phyloP scores from a whole-genome alignment of 2,113 vertebrate species.

The Myodes glareolus region DNA sequence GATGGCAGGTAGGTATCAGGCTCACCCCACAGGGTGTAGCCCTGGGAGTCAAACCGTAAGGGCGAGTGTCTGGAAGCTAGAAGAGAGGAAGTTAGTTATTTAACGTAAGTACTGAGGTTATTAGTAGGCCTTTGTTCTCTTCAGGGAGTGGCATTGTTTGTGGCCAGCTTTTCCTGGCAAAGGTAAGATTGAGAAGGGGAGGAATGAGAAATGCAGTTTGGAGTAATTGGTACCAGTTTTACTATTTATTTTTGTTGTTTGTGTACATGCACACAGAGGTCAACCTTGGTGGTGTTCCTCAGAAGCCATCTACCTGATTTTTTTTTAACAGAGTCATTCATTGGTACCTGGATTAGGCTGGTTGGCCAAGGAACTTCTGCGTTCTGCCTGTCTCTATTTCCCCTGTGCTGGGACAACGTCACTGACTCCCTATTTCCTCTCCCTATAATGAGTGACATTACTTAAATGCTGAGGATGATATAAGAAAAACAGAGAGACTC shows the following conservation, averaged over 20 bases:
- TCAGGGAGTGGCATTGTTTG: not conserved
- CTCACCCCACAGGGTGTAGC: not conserved
- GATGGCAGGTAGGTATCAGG: not conserved
- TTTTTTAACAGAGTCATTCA: not conserved
- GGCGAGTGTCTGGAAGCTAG: not conserved
- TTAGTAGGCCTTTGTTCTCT: not conserved
- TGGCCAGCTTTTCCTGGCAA: not conserved
- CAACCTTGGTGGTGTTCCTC: not conserved
- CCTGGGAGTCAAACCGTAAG: not conserved
- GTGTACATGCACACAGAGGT: not conserved
- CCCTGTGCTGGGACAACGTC: not conserved
- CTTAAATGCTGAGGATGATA: not conserved
- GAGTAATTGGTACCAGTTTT: slow-evolving; percentile 8
- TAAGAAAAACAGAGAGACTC: not conserved
- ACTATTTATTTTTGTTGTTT: not conserved
- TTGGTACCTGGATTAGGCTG: not conserved
- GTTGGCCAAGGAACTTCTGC: not conserved
- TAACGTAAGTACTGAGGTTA: not conserved
- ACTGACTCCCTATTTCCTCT: not conserved
- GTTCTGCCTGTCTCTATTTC: not conserved
- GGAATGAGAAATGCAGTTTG: slow-evolving; percentile 39
- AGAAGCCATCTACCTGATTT: not conserved
- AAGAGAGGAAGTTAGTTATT: slow-evolving; percentile 1
- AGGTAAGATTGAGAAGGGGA: not conserved
- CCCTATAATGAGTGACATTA: not conserved